phyloP scores from a whole-genome alignment of 2,797 vertebrate genomes.

The Coreius guichenoti region DNA sequence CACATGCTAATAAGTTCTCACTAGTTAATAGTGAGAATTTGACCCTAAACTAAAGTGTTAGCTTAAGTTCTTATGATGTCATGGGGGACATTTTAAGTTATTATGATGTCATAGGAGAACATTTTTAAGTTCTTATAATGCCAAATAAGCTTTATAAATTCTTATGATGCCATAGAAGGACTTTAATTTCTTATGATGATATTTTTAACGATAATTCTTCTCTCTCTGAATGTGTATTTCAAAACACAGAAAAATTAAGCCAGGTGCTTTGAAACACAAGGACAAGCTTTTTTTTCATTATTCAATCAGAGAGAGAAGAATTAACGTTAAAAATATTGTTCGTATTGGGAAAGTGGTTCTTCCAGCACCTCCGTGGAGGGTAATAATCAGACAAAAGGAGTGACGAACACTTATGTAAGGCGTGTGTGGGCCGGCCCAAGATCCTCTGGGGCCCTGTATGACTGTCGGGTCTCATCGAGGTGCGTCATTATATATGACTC shows the following conservation, averaged over 20 bases:
- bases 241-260: too few relatives aligned
- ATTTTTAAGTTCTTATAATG: neutral
- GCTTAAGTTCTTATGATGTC: neutral
- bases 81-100: neutral
- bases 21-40: too few relatives aligned
- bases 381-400: constrained; percentile 27
- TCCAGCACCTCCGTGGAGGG: neutral
- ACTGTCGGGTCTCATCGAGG: constrained; percentile 53
- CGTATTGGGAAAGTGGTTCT: neutral
- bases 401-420: constrained; percentile 41
- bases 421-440: neutral
- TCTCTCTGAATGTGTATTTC: neutral
- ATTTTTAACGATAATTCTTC: neutral
- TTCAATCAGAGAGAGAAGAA: too few relatives aligned
- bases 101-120: neutral
- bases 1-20: too few relatives aligned
- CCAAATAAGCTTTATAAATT: neutral
- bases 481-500: constrained; percentile 55
- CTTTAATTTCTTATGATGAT: neutral
- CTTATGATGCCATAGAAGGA: neutral
- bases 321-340: too few relatives aligned
- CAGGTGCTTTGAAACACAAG: too few relatives aligned
- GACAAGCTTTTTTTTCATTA: too few relatives aligned
- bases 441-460: constrained; percentile 51
- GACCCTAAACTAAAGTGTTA: too few relatives aligned